A percentile compares a stretch with the other conserved stretches of the same genome.
These are phyloP conservation scores for Drosophila orosa DNA, from an alignment of 1,140 invertebrate genomes.

Conservation along the genomic window DNA sequence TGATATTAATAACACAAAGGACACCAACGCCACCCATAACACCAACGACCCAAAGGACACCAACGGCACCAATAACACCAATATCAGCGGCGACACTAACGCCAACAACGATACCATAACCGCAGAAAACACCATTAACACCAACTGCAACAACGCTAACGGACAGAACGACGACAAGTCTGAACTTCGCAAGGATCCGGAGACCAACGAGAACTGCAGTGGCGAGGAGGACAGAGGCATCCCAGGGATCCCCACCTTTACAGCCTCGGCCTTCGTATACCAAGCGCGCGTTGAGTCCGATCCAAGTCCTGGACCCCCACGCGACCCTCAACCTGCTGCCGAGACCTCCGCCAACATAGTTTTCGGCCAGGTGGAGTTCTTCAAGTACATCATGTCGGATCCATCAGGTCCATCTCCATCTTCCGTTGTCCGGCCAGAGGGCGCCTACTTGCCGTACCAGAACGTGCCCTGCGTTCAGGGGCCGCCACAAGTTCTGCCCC, in stretches of 20 bases:
- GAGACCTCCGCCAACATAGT: background rate
- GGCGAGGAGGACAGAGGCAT: background rate
- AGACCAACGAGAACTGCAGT: background rate
- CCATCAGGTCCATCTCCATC: background rate
- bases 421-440: background rate
- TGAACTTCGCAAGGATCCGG: no score
- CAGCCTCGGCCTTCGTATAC: background rate
- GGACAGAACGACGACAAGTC: no score
- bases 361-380: conserved; percentile 17
- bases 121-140: no score
- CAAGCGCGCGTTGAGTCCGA: background rate
- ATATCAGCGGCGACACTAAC: background rate
- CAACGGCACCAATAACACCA: background rate
- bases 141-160: no score
- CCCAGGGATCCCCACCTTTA: background rate
- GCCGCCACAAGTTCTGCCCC: background rate
- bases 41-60: no score
- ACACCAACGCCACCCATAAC: background rate
- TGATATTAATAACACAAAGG: background rate
- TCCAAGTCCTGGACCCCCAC: background rate
- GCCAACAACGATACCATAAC: background rate
- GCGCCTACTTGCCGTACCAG: background rate
- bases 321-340: background rate
- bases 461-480: conserved; percentile 11
- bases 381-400: conserved; percentile 16